A percentile compares a stretch with the other conserved stretches of the same genome.
These are phyloP conservation scores for Puffinus mauretanicus DNA, from an alignment of 2,113 vertebrate genomes.

Conservation along the genomic window DNA sequence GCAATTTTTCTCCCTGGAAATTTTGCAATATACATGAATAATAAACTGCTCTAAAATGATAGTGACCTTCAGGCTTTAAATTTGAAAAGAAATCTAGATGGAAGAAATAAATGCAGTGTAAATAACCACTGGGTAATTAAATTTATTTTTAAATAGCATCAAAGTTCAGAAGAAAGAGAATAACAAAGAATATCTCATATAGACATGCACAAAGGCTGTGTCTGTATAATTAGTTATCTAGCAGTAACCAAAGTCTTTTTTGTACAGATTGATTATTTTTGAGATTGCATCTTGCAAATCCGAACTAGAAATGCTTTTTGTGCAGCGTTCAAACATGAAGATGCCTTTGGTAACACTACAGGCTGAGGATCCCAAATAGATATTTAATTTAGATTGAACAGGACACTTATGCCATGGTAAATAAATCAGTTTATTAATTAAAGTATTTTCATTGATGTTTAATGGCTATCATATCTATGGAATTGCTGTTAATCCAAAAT, in stretches of 20 bases:
- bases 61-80: slow-evolving; percentile 49
- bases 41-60: slow-evolving; percentile 20
- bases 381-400: slow-evolving; percentile 78
- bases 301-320: slow-evolving; percentile 64
- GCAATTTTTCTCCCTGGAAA: slow-evolving; percentile 16
- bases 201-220: neutral
- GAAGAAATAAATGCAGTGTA: slow-evolving; percentile 37
- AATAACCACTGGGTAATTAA: slow-evolving; percentile 39
- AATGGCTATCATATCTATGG: slow-evolving; percentile 69
- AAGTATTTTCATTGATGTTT: slow-evolving; percentile 68
- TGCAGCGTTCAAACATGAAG: slow-evolving; percentile 33
- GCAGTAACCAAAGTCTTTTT: slow-evolving; percentile 40
- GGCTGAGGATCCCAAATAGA: slow-evolving; percentile 64
- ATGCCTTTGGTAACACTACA: slow-evolving; percentile 67
- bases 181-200: slow-evolving; percentile 8
- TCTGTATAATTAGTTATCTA: slow-evolving; percentile 45
- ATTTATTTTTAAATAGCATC: slow-evolving; percentile 40
- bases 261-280: slow-evolving; percentile 34
- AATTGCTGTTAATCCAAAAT: slow-evolving; percentile 73
- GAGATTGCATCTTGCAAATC: slow-evolving; percentile 60
- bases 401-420: slow-evolving; percentile 67
- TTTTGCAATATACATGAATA: slow-evolving; percentile 16
- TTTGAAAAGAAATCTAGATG: slow-evolving; percentile 40
- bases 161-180: slow-evolving; percentile 33
- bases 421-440: slow-evolving; percentile 77